Evolutionary conservation across 2,797 vertebrate genomes (phyloP).

Genomic region (Mormyrus hasselquistii): DNA sequence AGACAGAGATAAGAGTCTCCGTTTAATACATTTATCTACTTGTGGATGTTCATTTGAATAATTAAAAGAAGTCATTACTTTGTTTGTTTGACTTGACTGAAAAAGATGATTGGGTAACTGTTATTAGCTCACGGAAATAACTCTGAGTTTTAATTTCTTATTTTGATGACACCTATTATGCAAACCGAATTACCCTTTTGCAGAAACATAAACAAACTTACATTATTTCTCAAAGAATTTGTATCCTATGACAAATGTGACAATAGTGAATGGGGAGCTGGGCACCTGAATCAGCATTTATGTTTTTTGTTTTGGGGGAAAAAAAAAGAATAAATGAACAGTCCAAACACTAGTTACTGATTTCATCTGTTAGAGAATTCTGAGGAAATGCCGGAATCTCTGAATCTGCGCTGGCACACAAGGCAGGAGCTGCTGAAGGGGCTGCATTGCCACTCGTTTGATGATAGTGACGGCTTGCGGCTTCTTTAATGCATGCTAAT

Average conservation of each 20-base stretch:
- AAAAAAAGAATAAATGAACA: background rate
- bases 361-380: background rate
- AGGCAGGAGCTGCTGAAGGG: background rate
- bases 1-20: background rate
- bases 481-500: slow-evolving; percentile 28
- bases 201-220: background rate
- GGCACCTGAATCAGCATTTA: background rate
- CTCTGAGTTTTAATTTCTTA: background rate
- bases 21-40: background rate
- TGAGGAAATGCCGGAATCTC: background rate
- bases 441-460: background rate
- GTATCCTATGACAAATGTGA: background rate
- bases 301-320: background rate
- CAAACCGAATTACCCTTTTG: background rate
- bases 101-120: background rate
- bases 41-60: background rate
- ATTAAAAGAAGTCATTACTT: background rate
- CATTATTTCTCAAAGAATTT: background rate
- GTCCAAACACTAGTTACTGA: background rate
- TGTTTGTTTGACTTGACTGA: background rate
- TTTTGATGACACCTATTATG: background rate
- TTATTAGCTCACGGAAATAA: background rate
- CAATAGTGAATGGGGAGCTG: background rate
- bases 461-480: background rate
- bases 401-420: background rate